These are phyloP conservation scores for Sialia sialis DNA, from an alignment of 2,113 vertebrate genomes.

Conservation along the genomic window DNA sequence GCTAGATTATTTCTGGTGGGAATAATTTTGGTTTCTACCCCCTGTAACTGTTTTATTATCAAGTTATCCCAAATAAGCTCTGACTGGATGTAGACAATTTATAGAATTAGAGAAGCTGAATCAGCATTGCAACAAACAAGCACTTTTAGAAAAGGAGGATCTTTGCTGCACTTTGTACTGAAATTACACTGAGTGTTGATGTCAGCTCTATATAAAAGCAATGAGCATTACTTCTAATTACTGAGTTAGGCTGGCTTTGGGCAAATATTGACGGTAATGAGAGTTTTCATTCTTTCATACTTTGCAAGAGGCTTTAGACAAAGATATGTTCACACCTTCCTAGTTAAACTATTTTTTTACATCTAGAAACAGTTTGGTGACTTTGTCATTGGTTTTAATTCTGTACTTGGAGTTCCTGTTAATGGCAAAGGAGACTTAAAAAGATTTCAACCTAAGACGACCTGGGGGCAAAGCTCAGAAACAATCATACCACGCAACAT, in stretches of 20 bases:
- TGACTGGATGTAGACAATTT: background rate
- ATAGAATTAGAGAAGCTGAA: background rate
- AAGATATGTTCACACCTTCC: background rate
- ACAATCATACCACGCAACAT: background rate
- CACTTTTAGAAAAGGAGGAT: conserved; percentile 12
- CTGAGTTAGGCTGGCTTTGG: background rate
- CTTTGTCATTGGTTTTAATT: background rate
- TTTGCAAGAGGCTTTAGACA: background rate
- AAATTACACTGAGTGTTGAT: background rate
- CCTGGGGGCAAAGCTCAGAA: background rate
- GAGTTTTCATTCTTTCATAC: background rate
- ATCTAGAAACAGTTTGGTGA: background rate
- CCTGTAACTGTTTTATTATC: background rate
- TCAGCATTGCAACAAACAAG: background rate
- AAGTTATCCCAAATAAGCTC: background rate
- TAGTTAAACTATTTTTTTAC: background rate
- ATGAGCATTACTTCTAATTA: background rate
- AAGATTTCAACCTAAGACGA: background rate
- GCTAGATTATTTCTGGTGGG: background rate
- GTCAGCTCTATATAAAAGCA: background rate
- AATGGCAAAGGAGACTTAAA: background rate
- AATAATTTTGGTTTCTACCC: background rate
- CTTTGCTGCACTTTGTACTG: background rate
- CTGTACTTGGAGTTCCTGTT: background rate
- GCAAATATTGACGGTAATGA: background rate